These are phyloP conservation scores for Myanophis thanlyinensis DNA, from an alignment of 2,113 vertebrate species.

Conservation along the genomic window DNA sequence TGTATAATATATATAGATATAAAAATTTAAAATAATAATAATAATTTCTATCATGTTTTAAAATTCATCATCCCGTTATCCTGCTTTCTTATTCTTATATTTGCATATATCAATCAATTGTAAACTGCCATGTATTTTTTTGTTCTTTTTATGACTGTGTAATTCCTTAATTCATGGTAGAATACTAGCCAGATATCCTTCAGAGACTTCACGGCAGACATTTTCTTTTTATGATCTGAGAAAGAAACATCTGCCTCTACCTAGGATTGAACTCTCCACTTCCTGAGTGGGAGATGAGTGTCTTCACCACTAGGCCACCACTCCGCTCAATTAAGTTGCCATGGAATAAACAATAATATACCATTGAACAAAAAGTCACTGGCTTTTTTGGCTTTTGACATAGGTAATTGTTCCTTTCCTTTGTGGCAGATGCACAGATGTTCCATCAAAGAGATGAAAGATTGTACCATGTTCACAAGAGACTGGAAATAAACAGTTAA, in stretches of 20 bases:
- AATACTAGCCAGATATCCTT: no score
- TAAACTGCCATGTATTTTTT: no score
- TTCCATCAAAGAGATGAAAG: neutral
- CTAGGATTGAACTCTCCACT: neutral
- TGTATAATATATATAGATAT: no score
- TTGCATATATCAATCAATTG: neutral
- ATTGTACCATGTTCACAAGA: neutral
- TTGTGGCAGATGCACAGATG: neutral
- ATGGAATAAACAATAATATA: neutral
- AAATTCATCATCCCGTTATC: neutral
- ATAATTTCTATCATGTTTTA: neutral
- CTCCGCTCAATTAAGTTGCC: neutral
- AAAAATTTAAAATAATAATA: no score
- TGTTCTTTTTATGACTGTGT: no score
- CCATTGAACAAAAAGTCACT: neutral
- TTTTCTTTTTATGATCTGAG: neutral
- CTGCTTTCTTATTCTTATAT: neutral
- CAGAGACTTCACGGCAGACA: no score
- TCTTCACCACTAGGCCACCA: neutral
- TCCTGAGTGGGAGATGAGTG: neutral
- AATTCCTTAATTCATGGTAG: no score
- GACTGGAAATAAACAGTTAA: neutral
- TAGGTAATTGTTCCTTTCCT: neutral
- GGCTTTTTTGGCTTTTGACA: neutral
- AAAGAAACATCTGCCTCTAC: neutral